These are phyloP conservation scores for Athalia rosae DNA, from an alignment of 2,888 invertebrate species.

Conservation along the genomic window DNA sequence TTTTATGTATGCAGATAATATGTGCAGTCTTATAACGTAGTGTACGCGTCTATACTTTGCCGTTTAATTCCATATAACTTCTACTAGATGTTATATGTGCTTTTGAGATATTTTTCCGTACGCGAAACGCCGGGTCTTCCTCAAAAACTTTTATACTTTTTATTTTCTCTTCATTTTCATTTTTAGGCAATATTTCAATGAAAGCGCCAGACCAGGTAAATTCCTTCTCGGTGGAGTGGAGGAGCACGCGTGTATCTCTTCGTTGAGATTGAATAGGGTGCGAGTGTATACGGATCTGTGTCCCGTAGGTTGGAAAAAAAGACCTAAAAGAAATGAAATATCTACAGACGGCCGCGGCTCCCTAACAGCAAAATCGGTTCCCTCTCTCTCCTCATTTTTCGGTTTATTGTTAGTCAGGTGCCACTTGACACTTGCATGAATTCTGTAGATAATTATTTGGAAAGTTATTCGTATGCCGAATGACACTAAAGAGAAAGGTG, in stretches of 20 bases:
- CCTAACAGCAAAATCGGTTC: too few relatives aligned
- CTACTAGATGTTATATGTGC: background rate
- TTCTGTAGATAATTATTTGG: too few relatives aligned
- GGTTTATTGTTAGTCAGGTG: too few relatives aligned
- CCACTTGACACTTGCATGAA: too few relatives aligned
- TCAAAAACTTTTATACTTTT: background rate
- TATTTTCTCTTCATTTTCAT: background rate
- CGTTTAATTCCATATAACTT: background rate
- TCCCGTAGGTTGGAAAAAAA: background rate
- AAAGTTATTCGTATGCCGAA: too few relatives aligned
- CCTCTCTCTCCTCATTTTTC: too few relatives aligned
- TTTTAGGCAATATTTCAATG: conserved; percentile 8
- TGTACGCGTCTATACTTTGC: conserved; percentile 1
- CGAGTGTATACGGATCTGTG: background rate
- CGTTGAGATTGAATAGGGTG: background rate
- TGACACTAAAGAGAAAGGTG: too few relatives aligned
- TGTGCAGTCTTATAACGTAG: background rate
- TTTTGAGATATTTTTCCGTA: background rate
- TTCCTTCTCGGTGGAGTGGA: background rate
- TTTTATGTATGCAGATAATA: background rate
- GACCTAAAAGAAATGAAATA: background rate
- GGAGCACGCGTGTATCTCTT: conserved; percentile 6
- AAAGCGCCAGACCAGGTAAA: conserved; percentile 26
- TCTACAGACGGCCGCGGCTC: too few relatives aligned
- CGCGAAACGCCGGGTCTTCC: background rate